These are phyloP conservation scores for Serranus cabrilla DNA, from an alignment of 2,797 vertebrate genomes.

Conservation along the genomic window DNA sequence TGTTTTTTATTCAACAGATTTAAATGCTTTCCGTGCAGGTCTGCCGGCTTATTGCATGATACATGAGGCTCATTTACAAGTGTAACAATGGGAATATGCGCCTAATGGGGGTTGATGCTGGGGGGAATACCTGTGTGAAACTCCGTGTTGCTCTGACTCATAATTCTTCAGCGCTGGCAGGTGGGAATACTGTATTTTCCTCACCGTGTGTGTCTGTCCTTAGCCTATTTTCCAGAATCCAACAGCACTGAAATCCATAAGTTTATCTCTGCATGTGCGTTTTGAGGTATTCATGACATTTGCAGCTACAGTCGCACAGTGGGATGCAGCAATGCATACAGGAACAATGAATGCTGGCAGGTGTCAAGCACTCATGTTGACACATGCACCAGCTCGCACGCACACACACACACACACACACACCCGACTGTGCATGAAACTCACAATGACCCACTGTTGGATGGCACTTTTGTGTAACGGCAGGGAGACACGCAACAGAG, in stretches of 20 bases:
- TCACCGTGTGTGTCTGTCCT: neutral
- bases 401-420: slow-evolving; percentile 11
- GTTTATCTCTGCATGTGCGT: slow-evolving; percentile 18
- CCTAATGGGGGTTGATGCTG: slow-evolving; percentile 50
- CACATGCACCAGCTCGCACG: neutral
- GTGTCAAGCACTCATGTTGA: slow-evolving; percentile 42
- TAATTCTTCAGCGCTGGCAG: slow-evolving; percentile 12
- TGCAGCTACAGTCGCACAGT: slow-evolving; percentile 21
- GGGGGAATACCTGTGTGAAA: slow-evolving; percentile 55
- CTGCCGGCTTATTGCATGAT: slow-evolving; percentile 59
- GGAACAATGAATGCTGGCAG: slow-evolving; percentile 39
- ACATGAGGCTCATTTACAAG: slow-evolving; percentile 71
- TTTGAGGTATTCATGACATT: slow-evolving; percentile 44
- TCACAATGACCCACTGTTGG: slow-evolving; percentile 49
- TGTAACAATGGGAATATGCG: slow-evolving; percentile 56
- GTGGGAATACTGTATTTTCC: neutral
- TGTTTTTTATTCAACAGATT: slow-evolving; percentile 66
- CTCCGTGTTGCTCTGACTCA: slow-evolving; percentile 13
- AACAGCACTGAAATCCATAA: neutral
- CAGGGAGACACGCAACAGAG: slow-evolving; percentile 42
- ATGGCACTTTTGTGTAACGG: slow-evolving; percentile 54
- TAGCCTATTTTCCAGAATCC: neutral
- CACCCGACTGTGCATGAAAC: slow-evolving; percentile 19
- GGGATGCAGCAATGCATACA: slow-evolving; percentile 16
- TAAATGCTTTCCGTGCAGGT: slow-evolving; percentile 46